These are phyloP conservation scores for Apotomis turbidana DNA, from an alignment of 2,888 invertebrate genomes.

Conservation along the genomic window DNA sequence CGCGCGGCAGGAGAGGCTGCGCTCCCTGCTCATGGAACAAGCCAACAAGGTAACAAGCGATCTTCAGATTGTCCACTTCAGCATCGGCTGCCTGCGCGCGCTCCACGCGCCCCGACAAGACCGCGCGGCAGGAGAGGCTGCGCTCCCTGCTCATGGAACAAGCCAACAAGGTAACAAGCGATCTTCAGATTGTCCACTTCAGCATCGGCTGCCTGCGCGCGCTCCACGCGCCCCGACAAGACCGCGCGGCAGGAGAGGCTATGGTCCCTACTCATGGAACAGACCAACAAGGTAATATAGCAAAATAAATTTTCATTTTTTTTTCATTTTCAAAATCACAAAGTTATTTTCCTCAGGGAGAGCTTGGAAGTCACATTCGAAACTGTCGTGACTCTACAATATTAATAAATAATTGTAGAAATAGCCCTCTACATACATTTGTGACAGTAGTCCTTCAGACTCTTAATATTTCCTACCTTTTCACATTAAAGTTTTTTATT, in stretches of 20 bases:
- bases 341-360: too few species aligned
- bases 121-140: constrained; percentile 73
- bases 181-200: constrained; percentile 64
- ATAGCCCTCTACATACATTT: too few species aligned
- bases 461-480: too few species aligned
- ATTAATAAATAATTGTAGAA: too few species aligned
- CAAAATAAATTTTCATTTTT: too few species aligned
- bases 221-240: constrained; percentile 81
- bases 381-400: too few species aligned
- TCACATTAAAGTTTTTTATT: too few species aligned
- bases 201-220: constrained; percentile 88
- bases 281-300: constrained; percentile 67
- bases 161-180: too few species aligned
- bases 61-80: constrained; percentile 70
- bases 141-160: constrained; percentile 53
- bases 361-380: too few species aligned
- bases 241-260: constrained; percentile 74
- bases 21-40: constrained; percentile 72
- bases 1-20: constrained; percentile 74
- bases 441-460: too few species aligned
- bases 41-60: constrained; percentile 63
- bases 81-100: constrained; percentile 87
- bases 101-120: constrained; percentile 82
- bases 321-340: too few species aligned
- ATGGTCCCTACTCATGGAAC: constrained; percentile 70